phyloP scores from a whole-genome alignment of 92 coral and sea anemone genomes.

The Umimayanthus kanabou region DNA sequence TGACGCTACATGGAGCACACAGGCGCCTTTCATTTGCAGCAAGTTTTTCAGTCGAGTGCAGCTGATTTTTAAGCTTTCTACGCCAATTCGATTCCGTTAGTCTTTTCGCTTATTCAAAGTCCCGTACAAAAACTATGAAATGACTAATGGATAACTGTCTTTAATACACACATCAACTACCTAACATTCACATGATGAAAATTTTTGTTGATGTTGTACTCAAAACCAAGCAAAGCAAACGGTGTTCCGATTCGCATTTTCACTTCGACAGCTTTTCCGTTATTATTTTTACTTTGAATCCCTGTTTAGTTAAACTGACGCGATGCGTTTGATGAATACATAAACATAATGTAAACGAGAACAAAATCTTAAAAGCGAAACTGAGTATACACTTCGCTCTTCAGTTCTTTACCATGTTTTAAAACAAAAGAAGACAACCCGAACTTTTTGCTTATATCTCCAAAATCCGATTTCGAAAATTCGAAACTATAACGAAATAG shows the following conservation, averaged over 20 bases:
- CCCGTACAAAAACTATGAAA: neutral
- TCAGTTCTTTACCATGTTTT: neutral
- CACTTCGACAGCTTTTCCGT: neutral
- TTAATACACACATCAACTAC: neutral
- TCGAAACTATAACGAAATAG: neutral
- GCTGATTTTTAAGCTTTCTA: neutral
- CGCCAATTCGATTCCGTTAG: neutral
- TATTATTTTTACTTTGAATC: neutral
- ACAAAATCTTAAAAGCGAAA: neutral
- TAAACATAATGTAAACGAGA: no score
- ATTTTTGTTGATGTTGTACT: neutral
- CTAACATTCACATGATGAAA: neutral
- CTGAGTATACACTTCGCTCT: no score
- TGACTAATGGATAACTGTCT: neutral
- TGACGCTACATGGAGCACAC: neutral
- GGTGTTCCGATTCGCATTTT: neutral
- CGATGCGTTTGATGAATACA: neutral
- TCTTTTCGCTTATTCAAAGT: neutral
- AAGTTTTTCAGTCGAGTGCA: neutral
- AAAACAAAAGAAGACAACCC: neutral
- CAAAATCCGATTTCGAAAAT: neutral
- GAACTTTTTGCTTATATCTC: neutral
- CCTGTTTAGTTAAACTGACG: neutral
- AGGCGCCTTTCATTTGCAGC: conserved; percentile 6
- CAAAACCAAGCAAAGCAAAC: neutral